A percentile compares a stretch with the other conserved stretches of the same genome.
phyloP scores from a whole-genome alignment of 2,113 vertebrate genomes.

The Antidorcas marsupialis region DNA sequence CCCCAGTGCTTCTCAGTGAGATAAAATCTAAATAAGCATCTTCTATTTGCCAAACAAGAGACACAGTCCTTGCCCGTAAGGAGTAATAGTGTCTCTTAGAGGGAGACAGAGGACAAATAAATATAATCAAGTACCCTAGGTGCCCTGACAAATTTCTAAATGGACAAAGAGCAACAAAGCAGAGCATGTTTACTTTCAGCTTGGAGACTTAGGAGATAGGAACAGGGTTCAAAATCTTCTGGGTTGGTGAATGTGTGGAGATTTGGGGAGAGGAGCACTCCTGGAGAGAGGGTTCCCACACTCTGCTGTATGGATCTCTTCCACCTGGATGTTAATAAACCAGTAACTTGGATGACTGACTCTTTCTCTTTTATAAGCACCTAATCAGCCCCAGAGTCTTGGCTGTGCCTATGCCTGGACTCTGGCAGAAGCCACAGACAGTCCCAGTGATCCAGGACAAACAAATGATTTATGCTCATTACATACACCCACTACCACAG shows the following conservation, averaged over 20 bases:
- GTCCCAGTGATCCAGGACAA: conserved; percentile 92
- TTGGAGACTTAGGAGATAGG: neutral
- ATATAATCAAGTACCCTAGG: neutral
- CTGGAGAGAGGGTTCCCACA: neutral
- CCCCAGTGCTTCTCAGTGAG: neutral
- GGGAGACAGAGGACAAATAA: neutral
- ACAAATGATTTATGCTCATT: conserved; percentile 93
- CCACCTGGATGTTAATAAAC: neutral
- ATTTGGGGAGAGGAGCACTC: neutral
- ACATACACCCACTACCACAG: conserved; percentile 92
- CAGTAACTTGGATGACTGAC: conserved; percentile 86
- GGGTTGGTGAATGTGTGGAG: neutral
- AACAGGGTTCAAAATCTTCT: neutral
- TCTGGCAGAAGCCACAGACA: conserved; percentile 89
- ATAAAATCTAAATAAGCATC: neutral
- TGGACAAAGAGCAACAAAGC: neutral
- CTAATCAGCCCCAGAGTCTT: conserved; percentile 92
- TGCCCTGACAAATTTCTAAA: neutral
- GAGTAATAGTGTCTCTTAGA: neutral
- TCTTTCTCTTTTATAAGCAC: conserved; percentile 93
- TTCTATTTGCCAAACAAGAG: neutral
- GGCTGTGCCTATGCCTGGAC: conserved; percentile 89
- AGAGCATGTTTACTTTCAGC: neutral
- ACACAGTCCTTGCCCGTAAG: neutral
- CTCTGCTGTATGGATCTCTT: neutral